These are phyloP conservation scores for Phyto melanocephala DNA, from an alignment of 2,888 invertebrate genomes.

Conservation along the genomic window DNA sequence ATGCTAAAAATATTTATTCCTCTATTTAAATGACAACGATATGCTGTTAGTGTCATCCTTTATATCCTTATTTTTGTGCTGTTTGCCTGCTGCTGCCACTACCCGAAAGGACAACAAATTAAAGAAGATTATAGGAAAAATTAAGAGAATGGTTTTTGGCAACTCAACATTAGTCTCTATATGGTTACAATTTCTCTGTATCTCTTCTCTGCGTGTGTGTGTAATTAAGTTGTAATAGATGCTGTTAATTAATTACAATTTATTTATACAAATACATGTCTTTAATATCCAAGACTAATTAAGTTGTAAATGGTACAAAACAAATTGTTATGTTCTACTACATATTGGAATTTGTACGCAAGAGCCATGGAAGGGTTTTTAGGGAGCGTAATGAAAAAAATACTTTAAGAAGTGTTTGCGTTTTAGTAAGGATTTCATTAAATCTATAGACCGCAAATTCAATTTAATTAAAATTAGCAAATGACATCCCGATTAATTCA, in stretches of 20 bases:
- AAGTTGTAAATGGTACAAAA: conserved; percentile 23
- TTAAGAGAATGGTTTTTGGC: conserved; percentile 54
- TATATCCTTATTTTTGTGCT: not conserved
- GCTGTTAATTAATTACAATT: conserved; percentile 42
- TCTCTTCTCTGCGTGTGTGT: not conserved
- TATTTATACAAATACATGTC: conserved; percentile 18
- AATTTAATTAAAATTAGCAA: too few species aligned
- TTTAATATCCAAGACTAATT: conserved; percentile 21
- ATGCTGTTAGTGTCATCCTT: conserved; percentile 9
- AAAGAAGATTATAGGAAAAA: conserved; percentile 45
- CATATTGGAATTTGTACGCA: not conserved
- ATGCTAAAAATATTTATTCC: conserved; percentile 49
- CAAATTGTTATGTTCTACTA: not conserved
- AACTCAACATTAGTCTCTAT: conserved; percentile 6
- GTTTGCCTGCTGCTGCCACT: not conserved
- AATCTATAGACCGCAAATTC: too few species aligned
- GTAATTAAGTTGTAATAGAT: conserved; percentile 43
- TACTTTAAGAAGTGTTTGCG: not conserved
- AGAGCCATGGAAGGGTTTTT: too few species aligned
- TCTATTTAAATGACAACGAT: conserved; percentile 14
- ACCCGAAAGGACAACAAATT: conserved; percentile 30
- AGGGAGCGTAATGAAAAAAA: not conserved
- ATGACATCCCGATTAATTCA: too few species aligned
- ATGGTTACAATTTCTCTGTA: not conserved
- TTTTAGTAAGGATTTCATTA: not conserved